These are phyloP conservation scores for Spisula subtruncata DNA, from an alignment of 2,888 invertebrate species.

Conservation along the genomic window DNA sequence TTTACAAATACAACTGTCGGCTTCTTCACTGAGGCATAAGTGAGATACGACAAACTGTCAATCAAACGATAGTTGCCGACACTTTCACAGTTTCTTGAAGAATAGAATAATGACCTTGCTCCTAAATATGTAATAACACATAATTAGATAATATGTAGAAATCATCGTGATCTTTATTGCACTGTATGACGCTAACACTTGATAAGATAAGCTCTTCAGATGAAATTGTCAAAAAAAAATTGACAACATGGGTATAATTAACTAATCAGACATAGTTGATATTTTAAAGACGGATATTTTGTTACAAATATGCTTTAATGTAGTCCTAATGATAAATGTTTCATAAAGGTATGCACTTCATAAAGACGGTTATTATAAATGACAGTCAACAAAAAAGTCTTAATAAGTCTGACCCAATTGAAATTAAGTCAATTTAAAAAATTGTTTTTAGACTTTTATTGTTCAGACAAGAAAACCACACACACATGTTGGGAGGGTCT, in stretches of 20 bases:
- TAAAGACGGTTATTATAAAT: background rate
- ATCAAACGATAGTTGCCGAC: background rate
- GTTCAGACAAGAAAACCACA: background rate
- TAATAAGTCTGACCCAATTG: background rate
- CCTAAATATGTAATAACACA: constrained; percentile 23
- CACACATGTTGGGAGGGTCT: background rate
- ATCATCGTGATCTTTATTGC: background rate
- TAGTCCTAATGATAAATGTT: constrained; percentile 15
- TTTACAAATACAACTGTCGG: background rate
- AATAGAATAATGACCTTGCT: constrained; percentile 1
- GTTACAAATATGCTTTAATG: constrained; percentile 24
- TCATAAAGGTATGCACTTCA: background rate
- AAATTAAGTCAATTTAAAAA: background rate
- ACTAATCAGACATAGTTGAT: background rate
- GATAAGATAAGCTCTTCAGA: background rate
- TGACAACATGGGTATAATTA: background rate
- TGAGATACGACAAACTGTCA: constrained; percentile 3
- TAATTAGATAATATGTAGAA: constrained; percentile 12
- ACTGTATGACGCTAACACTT: constrained; percentile 3
- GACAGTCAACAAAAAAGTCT: background rate
- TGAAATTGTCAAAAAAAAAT: background rate
- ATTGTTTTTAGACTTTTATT: background rate
- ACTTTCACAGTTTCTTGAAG: background rate
- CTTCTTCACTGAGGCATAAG: background rate
- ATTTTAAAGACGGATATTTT: background rate